A percentile compares a stretch with the other conserved stretches of the same genome.
These are phyloP conservation scores for Psammodynastes pulverulentus DNA, from an alignment of 2,113 vertebrate species.

Conservation along the genomic window DNA sequence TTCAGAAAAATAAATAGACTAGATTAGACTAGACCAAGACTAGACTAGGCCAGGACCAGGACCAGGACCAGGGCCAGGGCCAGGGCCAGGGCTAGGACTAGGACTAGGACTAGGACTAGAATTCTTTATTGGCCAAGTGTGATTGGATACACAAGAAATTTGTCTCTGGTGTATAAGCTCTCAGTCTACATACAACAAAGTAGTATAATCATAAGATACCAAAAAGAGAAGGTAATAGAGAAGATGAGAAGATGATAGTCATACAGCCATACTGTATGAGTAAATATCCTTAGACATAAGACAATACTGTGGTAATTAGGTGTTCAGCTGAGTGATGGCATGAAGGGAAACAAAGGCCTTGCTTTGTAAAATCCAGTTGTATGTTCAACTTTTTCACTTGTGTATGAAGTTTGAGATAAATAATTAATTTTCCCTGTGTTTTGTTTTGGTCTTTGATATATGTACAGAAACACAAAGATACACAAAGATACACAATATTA, in stretches of 20 bases:
- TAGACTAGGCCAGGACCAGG: too few species aligned
- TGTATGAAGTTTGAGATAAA: background rate
- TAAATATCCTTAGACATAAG: background rate
- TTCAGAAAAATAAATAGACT: background rate
- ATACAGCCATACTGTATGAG: background rate
- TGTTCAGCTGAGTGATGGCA: background rate
- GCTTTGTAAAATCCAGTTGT: background rate
- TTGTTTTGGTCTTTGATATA: background rate
- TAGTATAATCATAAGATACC: background rate
- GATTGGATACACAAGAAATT: background rate
- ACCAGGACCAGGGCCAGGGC: too few species aligned
- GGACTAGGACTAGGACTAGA: too few species aligned
- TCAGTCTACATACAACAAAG: background rate
- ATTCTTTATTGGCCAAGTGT: background rate
- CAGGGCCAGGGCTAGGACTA: too few species aligned
- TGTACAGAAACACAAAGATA: too few species aligned
- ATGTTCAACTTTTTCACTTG: background rate
- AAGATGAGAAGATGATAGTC: background rate
- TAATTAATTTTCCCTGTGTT: background rate
- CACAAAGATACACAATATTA: background rate
- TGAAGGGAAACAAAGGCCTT: background rate
- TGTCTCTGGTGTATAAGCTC: too few species aligned
- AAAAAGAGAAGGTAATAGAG: background rate
- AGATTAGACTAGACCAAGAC: too few species aligned
- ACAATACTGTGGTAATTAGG: background rate